Percentiles rank a stretch among this genome's conserved stretches.
Evolutionary conservation across 2,888 invertebrate species (phyloP).

Genomic region (Prostheceraeus crozeri): DNA sequence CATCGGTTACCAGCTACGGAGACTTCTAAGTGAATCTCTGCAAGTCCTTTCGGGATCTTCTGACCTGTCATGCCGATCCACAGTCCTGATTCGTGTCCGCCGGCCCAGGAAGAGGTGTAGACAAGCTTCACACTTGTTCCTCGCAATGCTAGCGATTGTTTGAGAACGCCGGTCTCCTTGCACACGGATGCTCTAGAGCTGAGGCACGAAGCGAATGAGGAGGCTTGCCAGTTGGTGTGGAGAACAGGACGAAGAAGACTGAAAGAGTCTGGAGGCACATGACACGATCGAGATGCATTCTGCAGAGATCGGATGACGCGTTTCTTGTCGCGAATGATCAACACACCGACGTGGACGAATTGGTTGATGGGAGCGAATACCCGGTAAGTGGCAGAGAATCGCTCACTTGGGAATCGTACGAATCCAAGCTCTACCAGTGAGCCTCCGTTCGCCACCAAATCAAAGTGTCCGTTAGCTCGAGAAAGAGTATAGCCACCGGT

Average conservation of each 20-base stretch:
- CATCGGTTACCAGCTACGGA: conserved; percentile 80
- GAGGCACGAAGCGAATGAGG: too few species aligned
- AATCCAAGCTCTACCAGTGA: conserved; percentile 92
- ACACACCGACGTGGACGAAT: conserved; percentile 65
- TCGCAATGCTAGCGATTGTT: conserved; percentile 63
- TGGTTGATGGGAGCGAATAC: conserved; percentile 90
- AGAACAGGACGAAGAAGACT: too few species aligned
- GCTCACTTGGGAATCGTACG: conserved; percentile 79
- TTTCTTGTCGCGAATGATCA: too few species aligned
- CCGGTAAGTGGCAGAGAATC: conserved; percentile 59
- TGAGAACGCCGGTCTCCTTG: conserved; percentile 25
- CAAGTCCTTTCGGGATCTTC: conserved; percentile 47
- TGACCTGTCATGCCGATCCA: conserved; percentile 60
- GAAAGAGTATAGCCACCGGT: conserved; percentile 80
- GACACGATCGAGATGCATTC: too few species aligned
- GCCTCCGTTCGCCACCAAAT: conserved; percentile 95
- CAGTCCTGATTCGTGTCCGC: conserved; percentile 85
- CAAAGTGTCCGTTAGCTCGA: conserved; percentile 64
- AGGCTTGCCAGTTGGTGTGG: too few species aligned
- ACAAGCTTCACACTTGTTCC: conserved; percentile 85
- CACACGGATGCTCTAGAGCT: too few species aligned
- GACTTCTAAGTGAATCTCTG: conserved; percentile 75
- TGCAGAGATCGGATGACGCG: too few species aligned
- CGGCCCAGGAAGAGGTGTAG: conserved; percentile 87
- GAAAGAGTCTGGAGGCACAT: too few species aligned